Conservation (phyloP, 1,140 invertebrate genomes). For the Anoplolepis gracilipes region DNA sequence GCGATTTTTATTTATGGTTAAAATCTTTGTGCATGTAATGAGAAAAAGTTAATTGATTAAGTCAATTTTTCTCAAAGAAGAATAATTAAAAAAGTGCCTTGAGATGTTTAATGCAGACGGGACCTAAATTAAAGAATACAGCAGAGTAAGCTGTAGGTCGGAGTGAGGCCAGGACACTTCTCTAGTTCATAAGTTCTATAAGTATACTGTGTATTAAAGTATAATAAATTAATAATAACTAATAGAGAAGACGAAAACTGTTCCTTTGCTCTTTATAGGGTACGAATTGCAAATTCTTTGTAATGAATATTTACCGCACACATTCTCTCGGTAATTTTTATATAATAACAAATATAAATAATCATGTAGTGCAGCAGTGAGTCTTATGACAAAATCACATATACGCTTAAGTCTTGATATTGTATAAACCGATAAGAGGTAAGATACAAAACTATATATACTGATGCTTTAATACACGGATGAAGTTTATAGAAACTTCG, state of each 20-base stretch:
- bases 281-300: constrained; percentile 39
- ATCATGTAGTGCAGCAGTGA: constrained; percentile 28
- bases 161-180: constrained; percentile 81
- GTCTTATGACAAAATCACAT: constrained; percentile 53
- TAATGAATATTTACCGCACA: constrained; percentile 44
- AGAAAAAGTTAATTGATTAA: constrained; percentile 62
- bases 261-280: constrained; percentile 60
- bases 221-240: constrained; percentile 74
- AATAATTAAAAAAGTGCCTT: constrained; percentile 79
- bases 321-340: constrained; percentile 59
- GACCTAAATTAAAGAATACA: constrained; percentile 78
- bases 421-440: constrained; percentile 59
- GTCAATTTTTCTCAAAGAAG: constrained; percentile 60
- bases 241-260: constrained; percentile 54
- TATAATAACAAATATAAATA: constrained; percentile 58
- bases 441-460: constrained; percentile 58
- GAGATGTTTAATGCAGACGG: constrained; percentile 73
- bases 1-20: constrained; percentile 8
- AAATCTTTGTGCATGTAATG: constrained; percentile 41
- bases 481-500: constrained; percentile 65
- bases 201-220: constrained; percentile 67
- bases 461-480: constrained; percentile 64
- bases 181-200: constrained; percentile 81
- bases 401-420: constrained; percentile 63
- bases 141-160: constrained; percentile 74